Conservation (phyloP, 1,140 invertebrate species). For the Cotesia glomerata region DNA sequence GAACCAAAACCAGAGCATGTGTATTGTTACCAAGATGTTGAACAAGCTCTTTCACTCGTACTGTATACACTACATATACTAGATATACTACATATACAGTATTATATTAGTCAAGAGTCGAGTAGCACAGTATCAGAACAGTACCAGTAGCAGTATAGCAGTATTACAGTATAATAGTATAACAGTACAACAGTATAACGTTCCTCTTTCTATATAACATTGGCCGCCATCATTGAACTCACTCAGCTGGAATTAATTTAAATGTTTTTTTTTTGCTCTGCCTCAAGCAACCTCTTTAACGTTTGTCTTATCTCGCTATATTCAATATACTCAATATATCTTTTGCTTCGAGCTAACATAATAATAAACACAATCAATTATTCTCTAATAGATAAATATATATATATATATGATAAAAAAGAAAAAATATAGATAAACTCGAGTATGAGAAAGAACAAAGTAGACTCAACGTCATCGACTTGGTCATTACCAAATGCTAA, state of each 20-base stretch:
- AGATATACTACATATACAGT: no score
- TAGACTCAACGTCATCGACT: background rate
- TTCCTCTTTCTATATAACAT: constrained; percentile 50
- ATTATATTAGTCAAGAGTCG: background rate
- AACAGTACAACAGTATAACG: background rate
- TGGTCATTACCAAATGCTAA: constrained; percentile 58
- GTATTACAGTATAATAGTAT: background rate
- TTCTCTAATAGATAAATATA: no score
- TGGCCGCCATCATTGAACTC: constrained; percentile 56
- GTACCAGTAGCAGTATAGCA: background rate
- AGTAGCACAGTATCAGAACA: no score
- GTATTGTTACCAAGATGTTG: background rate
- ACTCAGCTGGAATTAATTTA: constrained; percentile 57
- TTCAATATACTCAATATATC: constrained; percentile 29
- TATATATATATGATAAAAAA: no score
- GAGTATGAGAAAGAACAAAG: no score
- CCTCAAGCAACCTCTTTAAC: constrained; percentile 40
- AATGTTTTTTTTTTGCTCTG: constrained; percentile 61
- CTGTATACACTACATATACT: background rate
- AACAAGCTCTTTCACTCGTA: no score
- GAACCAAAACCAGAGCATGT: background rate
- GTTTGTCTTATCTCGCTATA: constrained; percentile 46
- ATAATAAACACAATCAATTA: no score
- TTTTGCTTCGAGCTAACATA: background rate
- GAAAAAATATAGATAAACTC: no score